Evolutionary conservation across 2,797 vertebrate species (phyloP), one percentile per base, ranked within the genome.

Genomic region (Poecile montanus): DNA sequence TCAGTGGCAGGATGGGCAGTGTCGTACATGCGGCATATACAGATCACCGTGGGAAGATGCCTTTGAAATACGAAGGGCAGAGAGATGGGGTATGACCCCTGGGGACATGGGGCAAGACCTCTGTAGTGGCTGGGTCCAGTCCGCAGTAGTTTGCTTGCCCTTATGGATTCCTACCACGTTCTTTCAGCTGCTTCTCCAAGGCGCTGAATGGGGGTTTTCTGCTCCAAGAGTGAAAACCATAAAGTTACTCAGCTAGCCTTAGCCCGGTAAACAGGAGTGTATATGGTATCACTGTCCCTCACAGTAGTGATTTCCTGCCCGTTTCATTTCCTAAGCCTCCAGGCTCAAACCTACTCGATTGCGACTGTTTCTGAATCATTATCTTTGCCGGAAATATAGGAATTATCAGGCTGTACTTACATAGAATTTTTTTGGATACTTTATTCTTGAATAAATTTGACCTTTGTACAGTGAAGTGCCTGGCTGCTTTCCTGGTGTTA

Each of bases 21-120:
- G 77, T 10, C 2, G 0, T 10, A 4, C 17, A 1, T 20, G 47
- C 2, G 8, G 45, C 27, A 15, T 3, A 1, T 6, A 3, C 14
- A 2, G 34, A 60, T 32, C 29, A 3, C 40, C n/a, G 0, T 22
- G 71, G 58, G 42, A 40, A 27, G 50, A 10, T 11, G 38, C 5
- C 36, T 76, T 17, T 21, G 85, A 40, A 22, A 34, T 9, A 0
- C 1, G 54, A 9, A 63, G 32, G 34, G 29, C 18, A 7, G 10
- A 66, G 40, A 30, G 60, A 23, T 61, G 50, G 38, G 48, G 1
- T 42, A 54, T 22, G 67, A 27, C 27, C 15, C 27, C 60, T 10
- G 85, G 36, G 29, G 23, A 3, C n/a, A 0, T 9, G 16, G 36
- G 27, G 4, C 9, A 7, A 19, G 56, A 38, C 19, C 27, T 29